Evolutionary conservation across 2,113 vertebrate genomes (phyloP), one percentile per base, ranked within the genome.

Genomic region (Brienomyrus longianalis): DNA sequence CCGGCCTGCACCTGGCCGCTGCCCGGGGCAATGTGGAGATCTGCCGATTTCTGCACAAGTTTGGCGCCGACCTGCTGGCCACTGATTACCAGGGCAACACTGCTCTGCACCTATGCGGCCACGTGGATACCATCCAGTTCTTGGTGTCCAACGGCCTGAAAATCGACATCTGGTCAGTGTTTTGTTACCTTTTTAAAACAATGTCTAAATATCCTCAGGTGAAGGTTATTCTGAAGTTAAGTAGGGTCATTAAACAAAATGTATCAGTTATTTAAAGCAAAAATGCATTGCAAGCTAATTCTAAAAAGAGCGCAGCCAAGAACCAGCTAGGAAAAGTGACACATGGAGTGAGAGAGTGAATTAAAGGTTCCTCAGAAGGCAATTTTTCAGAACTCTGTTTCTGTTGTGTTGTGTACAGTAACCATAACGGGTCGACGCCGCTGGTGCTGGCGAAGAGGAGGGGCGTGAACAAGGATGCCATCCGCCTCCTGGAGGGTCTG

Each of bases 21-120:
- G 98, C 98, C 21, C 95, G 98, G 0, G 98, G 98, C 1, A 99
- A 99, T 0, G 97, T 99, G 83, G 98, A 99, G 91, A 99, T 99
- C 92, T 99, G 98, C 91, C 97, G 98, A n/a, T 94, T 99, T 80
- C 86, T 99, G 87, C 98, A 99, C 93, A 99, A 99, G 91, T 99
- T 99, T 6, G 98, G 98, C 1, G 98, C 98, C 0, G 98, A 99
- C 86, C 95, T 99, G 1, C 90, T 99, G 86, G 98, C 98, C 45
- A 99, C 98, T 0, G 98, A 99, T 90, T 99, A 98, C 45, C 98
- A 99, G 6, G 98, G 98, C 31, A 99, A 99, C 92, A 99, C 98
- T 0, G 98, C 98, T 1, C 96, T 99, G 90, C 98, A 99, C 89
- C 95, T 99, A 62, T 99, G 98, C 59, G 98, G 98, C 0, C 98